Evolutionary conservation across 2,113 vertebrate genomes (phyloP).

Genomic region (Limanda limanda): DNA sequence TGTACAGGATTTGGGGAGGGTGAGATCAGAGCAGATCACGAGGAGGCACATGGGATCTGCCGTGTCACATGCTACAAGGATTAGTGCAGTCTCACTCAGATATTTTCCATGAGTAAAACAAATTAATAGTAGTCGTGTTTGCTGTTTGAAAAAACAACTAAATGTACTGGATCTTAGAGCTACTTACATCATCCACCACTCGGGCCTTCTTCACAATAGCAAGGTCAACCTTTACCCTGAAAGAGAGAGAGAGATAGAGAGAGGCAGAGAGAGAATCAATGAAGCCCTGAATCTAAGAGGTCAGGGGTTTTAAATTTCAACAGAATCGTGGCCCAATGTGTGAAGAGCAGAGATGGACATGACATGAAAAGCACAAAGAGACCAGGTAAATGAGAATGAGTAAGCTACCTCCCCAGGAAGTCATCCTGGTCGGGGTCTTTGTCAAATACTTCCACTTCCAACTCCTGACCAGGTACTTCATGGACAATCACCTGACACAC

Average conservation of each 20-base stretch:
- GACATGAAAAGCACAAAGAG: slow-evolving; percentile 52
- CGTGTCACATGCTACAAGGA: slow-evolving; percentile 56
- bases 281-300: slow-evolving; percentile 2
- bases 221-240: slow-evolving; percentile 91
- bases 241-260: slow-evolving; percentile 34
- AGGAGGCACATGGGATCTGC: slow-evolving; percentile 45
- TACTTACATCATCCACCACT: slow-evolving; percentile 89
- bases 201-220: slow-evolving; percentile 88
- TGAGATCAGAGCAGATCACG: slow-evolving; percentile 55
- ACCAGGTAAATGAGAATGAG: slow-evolving; percentile 61
- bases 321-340: slow-evolving; percentile 10
- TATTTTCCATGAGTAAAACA: background rate
- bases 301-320: background rate
- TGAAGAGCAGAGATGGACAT: slow-evolving; percentile 40
- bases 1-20: background rate
- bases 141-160: background rate
- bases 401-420: slow-evolving; percentile 91
- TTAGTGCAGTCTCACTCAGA: slow-evolving; percentile 30
- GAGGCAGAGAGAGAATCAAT: slow-evolving; percentile 10
- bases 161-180: background rate
- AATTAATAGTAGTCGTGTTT: background rate
- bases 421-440: slow-evolving; percentile 97
- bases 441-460: slow-evolving; percentile 95
- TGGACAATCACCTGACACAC: slow-evolving; percentile 92
- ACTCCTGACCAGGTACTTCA: slow-evolving; percentile 94